Percentiles rank a stretch among this genome's conserved stretches.
These are phyloP conservation scores for Dicranocentrus wangi DNA, from an alignment of 2,888 invertebrate species.

Conservation along the genomic window DNA sequence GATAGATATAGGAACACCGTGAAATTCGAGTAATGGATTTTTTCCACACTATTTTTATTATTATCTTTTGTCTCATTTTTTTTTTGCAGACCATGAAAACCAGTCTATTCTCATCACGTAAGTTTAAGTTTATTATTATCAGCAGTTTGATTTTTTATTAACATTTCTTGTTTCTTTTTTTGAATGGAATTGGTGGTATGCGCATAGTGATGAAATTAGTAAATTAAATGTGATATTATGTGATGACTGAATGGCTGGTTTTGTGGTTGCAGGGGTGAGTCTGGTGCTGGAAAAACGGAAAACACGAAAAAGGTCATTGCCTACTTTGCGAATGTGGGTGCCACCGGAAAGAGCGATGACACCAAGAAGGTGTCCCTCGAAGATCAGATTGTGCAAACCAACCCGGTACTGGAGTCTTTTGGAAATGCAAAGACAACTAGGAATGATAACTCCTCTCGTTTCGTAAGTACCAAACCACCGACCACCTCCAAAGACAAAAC, in stretches of 20 bases:
- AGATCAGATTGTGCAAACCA: conserved; percentile 99
- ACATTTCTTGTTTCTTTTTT: no score
- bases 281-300: conserved; percentile 99
- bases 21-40: no score
- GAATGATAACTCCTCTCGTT: conserved; percentile 97
- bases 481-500: background rate
- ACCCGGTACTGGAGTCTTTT: conserved; percentile 98
- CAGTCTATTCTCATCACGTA: conserved; percentile 99
- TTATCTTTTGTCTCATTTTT: no score
- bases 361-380: conserved; percentile 82
- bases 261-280: conserved; percentile 76
- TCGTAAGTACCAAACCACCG: no score
- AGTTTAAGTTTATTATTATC: no score
- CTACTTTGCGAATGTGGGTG: conserved; percentile 98
- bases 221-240: background rate
- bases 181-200: no score
- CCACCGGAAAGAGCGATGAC: conserved; percentile 79
- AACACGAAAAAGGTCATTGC: conserved; percentile 99
- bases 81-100: conserved; percentile 89
- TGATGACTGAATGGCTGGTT: background rate
- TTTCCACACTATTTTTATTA: no score
- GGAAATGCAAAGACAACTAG: conserved; percentile 99
- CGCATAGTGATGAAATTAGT: no score
- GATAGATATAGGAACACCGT: no score
- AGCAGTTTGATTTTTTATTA: no score